phyloP scores from a whole-genome alignment of 1,140 invertebrate species.

The Microvelia longipes region DNA sequence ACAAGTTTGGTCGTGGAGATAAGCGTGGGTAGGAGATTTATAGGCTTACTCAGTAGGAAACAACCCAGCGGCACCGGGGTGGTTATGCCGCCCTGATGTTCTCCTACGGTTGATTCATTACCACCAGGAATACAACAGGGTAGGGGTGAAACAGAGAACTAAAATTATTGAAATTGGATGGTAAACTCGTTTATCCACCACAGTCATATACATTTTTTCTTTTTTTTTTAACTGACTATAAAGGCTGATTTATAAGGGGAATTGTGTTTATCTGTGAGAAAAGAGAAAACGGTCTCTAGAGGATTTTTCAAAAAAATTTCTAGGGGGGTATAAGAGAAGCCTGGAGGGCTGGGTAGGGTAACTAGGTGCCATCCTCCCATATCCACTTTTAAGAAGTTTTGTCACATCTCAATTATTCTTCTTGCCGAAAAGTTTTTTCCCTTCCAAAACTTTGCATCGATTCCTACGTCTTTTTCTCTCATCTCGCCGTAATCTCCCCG shows the following conservation, averaged over 20 bases:
- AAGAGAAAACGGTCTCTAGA: neutral
- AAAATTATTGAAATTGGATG: neutral
- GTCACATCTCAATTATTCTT: neutral
- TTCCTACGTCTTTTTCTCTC: neutral
- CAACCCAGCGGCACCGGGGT: neutral
- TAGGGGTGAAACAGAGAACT: neutral
- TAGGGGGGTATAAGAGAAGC: neutral
- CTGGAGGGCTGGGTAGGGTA: neutral
- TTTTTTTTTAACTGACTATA: neutral
- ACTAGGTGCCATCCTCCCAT: neutral
- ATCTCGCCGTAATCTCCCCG: neutral
- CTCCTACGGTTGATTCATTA: neutral
- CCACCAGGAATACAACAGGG: neutral
- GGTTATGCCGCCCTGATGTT: too few relatives aligned
- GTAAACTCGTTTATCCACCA: neutral
- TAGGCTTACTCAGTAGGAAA: neutral
- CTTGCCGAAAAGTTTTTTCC: neutral
- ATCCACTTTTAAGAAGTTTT: neutral
- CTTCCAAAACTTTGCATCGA: neutral
- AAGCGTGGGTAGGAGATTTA: neutral
- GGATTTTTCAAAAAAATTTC: neutral
- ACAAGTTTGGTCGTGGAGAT: neutral
- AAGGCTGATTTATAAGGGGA: neutral
- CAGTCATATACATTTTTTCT: neutral
- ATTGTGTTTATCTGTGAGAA: neutral